phyloP scores from a whole-genome alignment of 2,888 invertebrate genomes.

The Scelioninae gen. 1 region DNA sequence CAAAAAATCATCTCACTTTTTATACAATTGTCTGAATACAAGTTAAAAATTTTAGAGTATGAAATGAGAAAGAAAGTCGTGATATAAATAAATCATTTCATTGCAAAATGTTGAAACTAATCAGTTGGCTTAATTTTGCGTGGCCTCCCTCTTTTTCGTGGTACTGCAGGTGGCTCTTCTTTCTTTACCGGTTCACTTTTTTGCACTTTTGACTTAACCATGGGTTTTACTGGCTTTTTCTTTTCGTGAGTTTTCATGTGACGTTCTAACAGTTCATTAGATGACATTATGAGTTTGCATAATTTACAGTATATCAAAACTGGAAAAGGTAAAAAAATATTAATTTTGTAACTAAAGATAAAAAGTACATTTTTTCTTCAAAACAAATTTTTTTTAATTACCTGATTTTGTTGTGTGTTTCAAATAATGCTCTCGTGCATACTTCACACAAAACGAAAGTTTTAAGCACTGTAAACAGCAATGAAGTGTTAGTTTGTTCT shows the following conservation, averaged over 20 bases:
- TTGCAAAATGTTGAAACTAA: conserved; percentile 19
- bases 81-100: not conserved
- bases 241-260: conserved; percentile 78
- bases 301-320: conserved; percentile 77
- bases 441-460: conserved; percentile 72
- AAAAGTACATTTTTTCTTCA: too few relatives aligned
- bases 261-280: conserved; percentile 74
- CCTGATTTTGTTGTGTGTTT: conserved; percentile 81
- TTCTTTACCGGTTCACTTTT: conserved; percentile 23
- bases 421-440: conserved; percentile 77
- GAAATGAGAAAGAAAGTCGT: too few relatives aligned
- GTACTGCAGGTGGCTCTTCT: conserved; percentile 36
- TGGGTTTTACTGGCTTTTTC: conserved; percentile 71
- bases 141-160: conserved; percentile 75
- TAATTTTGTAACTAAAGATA: not conserved
- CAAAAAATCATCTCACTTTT: too few relatives aligned
- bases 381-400: conserved; percentile 55
- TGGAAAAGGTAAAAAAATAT: conserved; percentile 55
- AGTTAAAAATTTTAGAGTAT: too few relatives aligned
- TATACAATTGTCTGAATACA: too few relatives aligned
- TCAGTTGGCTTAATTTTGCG: conserved; percentile 53
- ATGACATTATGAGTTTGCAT: conserved; percentile 77
- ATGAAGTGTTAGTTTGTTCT: conserved; percentile 69
- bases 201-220: conserved; percentile 40
- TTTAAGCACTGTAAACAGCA: conserved; percentile 80